Evolutionary conservation across 1,140 invertebrate species (phyloP), one percentile per base, ranked within the genome.

Genomic region (Panagrolaimus sp.): DNA sequence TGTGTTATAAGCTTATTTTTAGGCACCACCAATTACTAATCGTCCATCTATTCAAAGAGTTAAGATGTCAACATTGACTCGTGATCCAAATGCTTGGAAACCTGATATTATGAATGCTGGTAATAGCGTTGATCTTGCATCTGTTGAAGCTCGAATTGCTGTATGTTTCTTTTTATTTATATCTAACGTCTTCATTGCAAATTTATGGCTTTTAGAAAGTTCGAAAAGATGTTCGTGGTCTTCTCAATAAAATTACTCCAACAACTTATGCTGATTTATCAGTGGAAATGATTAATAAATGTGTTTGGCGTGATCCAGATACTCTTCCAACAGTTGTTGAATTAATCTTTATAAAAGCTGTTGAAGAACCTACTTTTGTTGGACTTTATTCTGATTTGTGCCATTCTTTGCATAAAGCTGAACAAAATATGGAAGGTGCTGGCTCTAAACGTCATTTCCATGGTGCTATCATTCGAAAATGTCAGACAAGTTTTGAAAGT

Each of bases 351-450:
- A 27, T 57, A 2, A 57, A 57, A 27, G 51, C 51, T 25, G 51
- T 57, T 57, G 51, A 57, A 57, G 51, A 57, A 25, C 51, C 51
- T 1, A 57, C 51, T 0, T 57, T 57, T 27, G 51, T 57, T 11
- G n/a, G 4, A 20, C 20, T 57, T 23, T 57, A 57, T 27, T 57
- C 51, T 20, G 51, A 57, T 57, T 57, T 57, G 51, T 57, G 51
- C 13, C 27, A 20, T 20, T 25, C 51, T 5, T 25, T 57, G 20
- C 51, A 57, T 27, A 57, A 57, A 16, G 11, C 51, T 57, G 51
- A 57, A 57, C 51, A 25, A 20, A 27, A 11, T 27, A 20, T 27
- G 9, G 27, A 57, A 20, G 2, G 13, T 1, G 25, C 9, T 14
- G 0, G 13, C 25, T 5, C 9, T 8, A 8, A 51, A 51, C 16